Percentiles rank a stretch among this genome's conserved stretches.
phyloP scores from a whole-genome alignment of 2,888 invertebrate genomes.

The Iselma pallidipennis region DNA sequence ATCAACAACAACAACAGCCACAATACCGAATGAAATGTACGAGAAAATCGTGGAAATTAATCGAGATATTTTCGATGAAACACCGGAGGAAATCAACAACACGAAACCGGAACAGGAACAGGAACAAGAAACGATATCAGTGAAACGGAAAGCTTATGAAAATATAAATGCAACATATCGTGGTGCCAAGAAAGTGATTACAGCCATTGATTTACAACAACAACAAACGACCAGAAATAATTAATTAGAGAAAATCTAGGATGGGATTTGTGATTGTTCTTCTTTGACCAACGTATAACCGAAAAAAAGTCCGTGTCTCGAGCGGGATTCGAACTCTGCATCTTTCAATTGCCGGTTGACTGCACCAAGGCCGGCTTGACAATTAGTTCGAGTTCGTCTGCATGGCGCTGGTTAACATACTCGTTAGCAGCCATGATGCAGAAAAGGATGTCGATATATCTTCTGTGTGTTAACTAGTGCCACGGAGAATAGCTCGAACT shows the following conservation, averaged over 20 bases:
- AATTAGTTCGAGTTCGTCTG: no score
- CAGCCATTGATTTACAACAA: conserved; percentile 22
- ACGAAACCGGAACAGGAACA: conserved; percentile 2
- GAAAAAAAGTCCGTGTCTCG: no score
- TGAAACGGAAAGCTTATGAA: conserved; percentile 26
- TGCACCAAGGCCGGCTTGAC: no score
- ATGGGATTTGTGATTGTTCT: background rate
- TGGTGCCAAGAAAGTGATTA: conserved; percentile 26
- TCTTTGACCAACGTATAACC: background rate
- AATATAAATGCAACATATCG: conserved; percentile 35
- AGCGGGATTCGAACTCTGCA: no score
- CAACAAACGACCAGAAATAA: conserved; percentile 1
- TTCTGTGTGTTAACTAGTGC: background rate
- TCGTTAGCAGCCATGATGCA: no score
- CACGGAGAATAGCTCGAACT: background rate
- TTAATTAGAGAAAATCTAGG: conserved; percentile 1
- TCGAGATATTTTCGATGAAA: background rate
- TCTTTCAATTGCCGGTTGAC: no score
- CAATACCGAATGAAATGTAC: background rate
- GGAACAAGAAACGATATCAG: background rate
- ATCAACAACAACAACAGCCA: conserved; percentile 24
- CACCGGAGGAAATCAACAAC: background rate
- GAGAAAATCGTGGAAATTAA: no score
- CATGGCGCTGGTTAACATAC: no score
- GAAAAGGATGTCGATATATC: no score